These are phyloP conservation scores for Acleris emargana DNA, from an alignment of 2,888 invertebrate species.

Conservation along the genomic window DNA sequence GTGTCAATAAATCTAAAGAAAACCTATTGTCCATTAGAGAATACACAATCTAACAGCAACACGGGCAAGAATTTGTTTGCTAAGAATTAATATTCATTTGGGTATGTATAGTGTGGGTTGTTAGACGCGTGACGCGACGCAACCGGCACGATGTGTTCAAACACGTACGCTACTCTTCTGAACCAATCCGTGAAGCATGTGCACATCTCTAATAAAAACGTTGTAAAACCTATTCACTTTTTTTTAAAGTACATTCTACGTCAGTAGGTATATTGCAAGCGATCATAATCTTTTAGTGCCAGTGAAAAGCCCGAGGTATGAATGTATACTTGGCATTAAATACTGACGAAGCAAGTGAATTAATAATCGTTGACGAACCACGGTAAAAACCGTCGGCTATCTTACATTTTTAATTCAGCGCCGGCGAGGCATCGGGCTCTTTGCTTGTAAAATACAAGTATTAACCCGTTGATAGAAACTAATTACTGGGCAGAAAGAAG, in stretches of 20 bases:
- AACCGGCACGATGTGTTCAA: constrained; percentile 6
- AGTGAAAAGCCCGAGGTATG: too few relatives aligned
- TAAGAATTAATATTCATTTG: constrained; percentile 38
- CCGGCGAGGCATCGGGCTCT: constrained; percentile 4
- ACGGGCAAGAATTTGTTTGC: constrained; percentile 47
- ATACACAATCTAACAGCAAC: constrained; percentile 41
- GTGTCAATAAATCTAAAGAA: constrained; percentile 75
- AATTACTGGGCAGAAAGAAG: constrained; percentile 66
- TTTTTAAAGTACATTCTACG: too few relatives aligned
- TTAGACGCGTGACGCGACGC: constrained; percentile 21
- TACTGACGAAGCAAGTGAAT: constrained; percentile 13
- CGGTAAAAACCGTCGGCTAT: constrained; percentile 22
- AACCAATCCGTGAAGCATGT: too few relatives aligned
- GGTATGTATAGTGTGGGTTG: constrained; percentile 14
- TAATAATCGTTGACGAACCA: constrained; percentile 17
- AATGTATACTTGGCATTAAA: too few relatives aligned
- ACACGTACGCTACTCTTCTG: too few relatives aligned
- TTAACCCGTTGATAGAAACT: constrained; percentile 55
- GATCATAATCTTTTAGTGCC: too few relatives aligned
- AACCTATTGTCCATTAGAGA: constrained; percentile 47
- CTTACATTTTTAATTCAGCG: constrained; percentile 34
- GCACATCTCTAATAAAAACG: too few relatives aligned
- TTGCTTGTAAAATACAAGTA: constrained; percentile 42
- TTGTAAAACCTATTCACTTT: too few relatives aligned
- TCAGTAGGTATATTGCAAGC: too few relatives aligned